Base-by-base conservation (phyloP, 2,797 vertebrate species). In the Varecia variegata region DNA sequence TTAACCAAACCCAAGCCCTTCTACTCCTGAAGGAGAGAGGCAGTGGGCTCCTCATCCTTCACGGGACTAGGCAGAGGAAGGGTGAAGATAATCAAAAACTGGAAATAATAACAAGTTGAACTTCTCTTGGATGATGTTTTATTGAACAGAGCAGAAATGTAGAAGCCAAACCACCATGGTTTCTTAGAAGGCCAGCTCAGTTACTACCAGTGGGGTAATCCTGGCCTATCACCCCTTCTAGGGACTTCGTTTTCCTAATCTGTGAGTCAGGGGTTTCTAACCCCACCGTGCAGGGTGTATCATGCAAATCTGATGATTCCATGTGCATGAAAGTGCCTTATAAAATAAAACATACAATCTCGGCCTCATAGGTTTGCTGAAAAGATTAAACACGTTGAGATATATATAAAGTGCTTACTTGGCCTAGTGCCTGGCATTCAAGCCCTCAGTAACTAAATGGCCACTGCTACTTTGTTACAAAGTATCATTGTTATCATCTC, bases 1-100 rank as follows among this genome's bases (percentile, higher is more conserved):
- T 58, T 62, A 56, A n/a, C 47, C 38, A 54, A 40, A 67, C 18
- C 47, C 76, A 47, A 91, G 60, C 40, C 27, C 58, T 96, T 80
- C 68, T 35, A 76, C 5, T 15, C 43, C 15, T 17, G 2, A 23
- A 81, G 20, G 35, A 88, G 35, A 77, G 88, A n/a, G 6, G 2
- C 25, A 7, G 10, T 60, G 7, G 2, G 65, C 25, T 52, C 27
- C 38, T 90, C 74, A 5, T 47, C 43, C 23, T 13, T 83, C 58
- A 9, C 5, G 9, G 40, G 23, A 58, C 30, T 0, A 11, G 25
- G 56, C 74, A 18, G n/a, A 79, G 70, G 62, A 40, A 73, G 20
- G 35, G 25, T 35, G 38, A 65, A 27, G 13, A 6, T 12, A 9
- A 32, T 54, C 40, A 62, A 43, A 76, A 68, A 17, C 40, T 20